Evolutionary conservation across 2,113 vertebrate species (phyloP).

Genomic region (Corythornis madagascariensis): DNA sequence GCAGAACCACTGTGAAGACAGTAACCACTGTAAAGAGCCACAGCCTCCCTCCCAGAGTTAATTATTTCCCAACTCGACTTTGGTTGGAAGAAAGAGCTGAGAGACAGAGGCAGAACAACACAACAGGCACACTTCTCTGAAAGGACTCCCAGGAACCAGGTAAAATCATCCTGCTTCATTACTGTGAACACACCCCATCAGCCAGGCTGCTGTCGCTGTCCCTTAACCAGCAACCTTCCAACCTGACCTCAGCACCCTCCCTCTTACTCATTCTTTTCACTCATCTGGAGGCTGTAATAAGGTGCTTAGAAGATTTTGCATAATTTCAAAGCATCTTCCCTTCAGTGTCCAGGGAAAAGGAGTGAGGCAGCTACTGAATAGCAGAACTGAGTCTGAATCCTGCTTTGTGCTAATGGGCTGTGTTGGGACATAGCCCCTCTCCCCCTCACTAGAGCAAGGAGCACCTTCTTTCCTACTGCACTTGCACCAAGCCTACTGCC

Average conservation of each 20-base stretch:
- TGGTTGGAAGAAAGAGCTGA: not conserved
- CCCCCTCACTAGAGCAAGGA: not conserved
- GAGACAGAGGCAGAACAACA: not conserved
- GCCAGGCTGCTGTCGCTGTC: not conserved
- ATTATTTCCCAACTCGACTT: not conserved
- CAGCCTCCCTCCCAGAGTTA: not conserved
- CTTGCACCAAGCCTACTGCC: not conserved
- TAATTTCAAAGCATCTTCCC: not conserved
- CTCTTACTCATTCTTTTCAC: not conserved
- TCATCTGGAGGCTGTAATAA: accelerated
- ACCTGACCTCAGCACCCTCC: not conserved
- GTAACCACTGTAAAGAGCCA: not conserved
- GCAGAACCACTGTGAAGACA: not conserved
- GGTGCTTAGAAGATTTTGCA: not conserved
- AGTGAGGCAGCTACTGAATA: not conserved
- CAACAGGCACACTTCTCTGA: not conserved
- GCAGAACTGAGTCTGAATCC: not conserved
- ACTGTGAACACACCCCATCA: not conserved
- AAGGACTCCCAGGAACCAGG: not conserved
- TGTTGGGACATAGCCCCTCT: not conserved
- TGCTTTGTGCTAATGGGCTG: not conserved
- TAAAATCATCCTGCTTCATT: not conserved
- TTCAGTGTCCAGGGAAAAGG: not conserved
- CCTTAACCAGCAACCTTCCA: accelerated
- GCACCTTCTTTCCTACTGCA: not conserved